Percentiles rank a stretch among this genome's conserved stretches.
Evolutionary conservation across 2,888 invertebrate genomes (phyloP).

Genomic region (Sarcophaga subvicina): DNA sequence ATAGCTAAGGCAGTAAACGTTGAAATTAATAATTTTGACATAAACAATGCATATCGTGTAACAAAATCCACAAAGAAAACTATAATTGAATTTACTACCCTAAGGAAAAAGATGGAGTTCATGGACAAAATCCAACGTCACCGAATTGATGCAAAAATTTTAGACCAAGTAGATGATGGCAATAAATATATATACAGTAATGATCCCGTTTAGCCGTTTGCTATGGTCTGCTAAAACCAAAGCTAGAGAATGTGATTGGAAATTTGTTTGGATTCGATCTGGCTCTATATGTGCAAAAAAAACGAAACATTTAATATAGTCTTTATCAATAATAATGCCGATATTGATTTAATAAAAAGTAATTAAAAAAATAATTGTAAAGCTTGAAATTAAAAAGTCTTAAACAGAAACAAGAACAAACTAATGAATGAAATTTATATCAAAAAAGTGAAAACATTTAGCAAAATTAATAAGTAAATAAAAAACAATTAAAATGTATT

Average conservation of each 20-base stretch:
- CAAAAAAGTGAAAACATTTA: neutral
- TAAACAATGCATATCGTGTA: no score
- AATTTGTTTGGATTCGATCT: constrained; percentile 10
- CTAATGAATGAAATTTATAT: neutral
- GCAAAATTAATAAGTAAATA: constrained; percentile 10
- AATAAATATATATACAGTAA: neutral
- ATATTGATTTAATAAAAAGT: constrained; percentile 11
- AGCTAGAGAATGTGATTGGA: constrained; percentile 1
- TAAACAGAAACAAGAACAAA: neutral
- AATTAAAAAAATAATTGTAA: neutral
- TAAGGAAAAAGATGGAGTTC: no score
- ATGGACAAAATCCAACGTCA: no score
- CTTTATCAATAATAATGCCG: neutral
- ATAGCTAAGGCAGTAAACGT: no score
- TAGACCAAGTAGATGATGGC: no score
- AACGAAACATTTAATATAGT: neutral
- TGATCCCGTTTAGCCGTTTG: neutral
- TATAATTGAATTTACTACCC: no score
- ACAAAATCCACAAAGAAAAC: no score
- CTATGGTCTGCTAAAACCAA: constrained; percentile 21
- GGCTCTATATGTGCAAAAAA: constrained; percentile 7
- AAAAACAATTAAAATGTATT: neutral
- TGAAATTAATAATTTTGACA: no score
- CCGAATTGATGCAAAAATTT: no score
- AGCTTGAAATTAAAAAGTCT: neutral